Percentiles rank a stretch among this genome's conserved stretches.
Conservation (phyloP, 2,888 invertebrate genomes). For the Auanema sp. region DNA sequence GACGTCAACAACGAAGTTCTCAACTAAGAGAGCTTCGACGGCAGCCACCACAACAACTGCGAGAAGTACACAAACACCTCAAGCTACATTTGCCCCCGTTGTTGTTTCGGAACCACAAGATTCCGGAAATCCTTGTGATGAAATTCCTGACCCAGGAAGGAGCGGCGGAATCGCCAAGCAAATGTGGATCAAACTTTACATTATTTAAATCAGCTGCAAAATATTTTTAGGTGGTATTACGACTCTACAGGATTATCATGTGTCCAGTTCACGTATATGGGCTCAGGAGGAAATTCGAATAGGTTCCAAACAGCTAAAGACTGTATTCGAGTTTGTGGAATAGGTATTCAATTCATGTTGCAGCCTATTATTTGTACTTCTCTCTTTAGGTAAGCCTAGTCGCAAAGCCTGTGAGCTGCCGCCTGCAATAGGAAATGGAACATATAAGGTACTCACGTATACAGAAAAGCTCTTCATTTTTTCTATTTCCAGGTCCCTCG, state of each 20-base stretch:
- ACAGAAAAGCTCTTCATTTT: not conserved
- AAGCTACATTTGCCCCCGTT: too few species aligned
- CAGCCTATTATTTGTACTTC: too few species aligned
- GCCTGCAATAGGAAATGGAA: slow-evolving; percentile 37
- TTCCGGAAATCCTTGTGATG: too few species aligned
- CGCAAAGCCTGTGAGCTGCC: slow-evolving; percentile 36
- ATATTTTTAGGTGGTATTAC: slow-evolving; percentile 37
- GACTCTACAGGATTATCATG: slow-evolving; percentile 39
- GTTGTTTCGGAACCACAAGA: too few species aligned
- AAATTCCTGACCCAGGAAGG: too few species aligned
- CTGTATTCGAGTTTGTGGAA: slow-evolving; percentile 47
- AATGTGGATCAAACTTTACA: too few species aligned
- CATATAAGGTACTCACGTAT: slow-evolving; percentile 15
- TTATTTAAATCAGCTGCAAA: too few species aligned
- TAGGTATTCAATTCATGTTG: slow-evolving; percentile 20
- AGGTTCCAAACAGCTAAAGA: slow-evolving; percentile 39
- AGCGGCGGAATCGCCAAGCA: too few species aligned
- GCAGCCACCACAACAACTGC: too few species aligned
- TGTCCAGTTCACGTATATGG: slow-evolving; percentile 47
- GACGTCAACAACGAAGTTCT: too few species aligned
- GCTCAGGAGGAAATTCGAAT: slow-evolving; percentile 52
- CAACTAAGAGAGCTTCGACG: too few species aligned
- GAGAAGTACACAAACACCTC: too few species aligned
- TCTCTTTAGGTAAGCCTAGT: slow-evolving; percentile 36
- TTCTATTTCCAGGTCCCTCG: slow-evolving; percentile 33